phyloP scores from a whole-genome alignment of 2,113 vertebrate genomes.

The Noturus placidus region DNA sequence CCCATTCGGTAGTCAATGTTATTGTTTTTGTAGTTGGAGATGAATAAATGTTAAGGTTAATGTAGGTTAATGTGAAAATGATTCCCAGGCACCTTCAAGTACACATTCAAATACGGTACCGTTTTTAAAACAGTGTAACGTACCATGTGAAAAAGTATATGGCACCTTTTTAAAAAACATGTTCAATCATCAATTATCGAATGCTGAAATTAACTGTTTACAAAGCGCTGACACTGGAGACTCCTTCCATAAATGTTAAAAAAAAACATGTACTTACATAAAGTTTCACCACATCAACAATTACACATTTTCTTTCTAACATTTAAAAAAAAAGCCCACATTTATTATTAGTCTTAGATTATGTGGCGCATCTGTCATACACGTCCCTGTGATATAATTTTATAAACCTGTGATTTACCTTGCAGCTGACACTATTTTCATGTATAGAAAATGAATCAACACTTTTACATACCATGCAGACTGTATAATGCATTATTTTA shows the following conservation, averaged over 20 bases:
- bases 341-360: background rate
- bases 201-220: background rate
- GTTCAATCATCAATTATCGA: too few species aligned
- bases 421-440: background rate
- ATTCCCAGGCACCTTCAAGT: background rate
- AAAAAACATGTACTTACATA: background rate
- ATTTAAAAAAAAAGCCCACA: background rate
- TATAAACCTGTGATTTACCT: background rate
- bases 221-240: background rate
- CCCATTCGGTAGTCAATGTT: background rate
- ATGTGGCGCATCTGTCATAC: background rate
- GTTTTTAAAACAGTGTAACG: background rate
- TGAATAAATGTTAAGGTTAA: background rate
- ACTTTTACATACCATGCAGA: background rate
- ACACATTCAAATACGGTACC: background rate
- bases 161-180: background rate
- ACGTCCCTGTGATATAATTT: background rate
- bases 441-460: background rate
- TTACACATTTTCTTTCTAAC: background rate
- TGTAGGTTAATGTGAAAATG: background rate
- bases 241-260: background rate
- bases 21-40: background rate
- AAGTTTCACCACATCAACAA: background rate
- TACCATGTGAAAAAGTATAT: background rate
- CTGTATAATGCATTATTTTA: background rate